A percentile compares a stretch with the other conserved stretches of the same genome.
Conservation (phyloP, 2,113 vertebrate species). For the Erythrolamprus reginae region DNA sequence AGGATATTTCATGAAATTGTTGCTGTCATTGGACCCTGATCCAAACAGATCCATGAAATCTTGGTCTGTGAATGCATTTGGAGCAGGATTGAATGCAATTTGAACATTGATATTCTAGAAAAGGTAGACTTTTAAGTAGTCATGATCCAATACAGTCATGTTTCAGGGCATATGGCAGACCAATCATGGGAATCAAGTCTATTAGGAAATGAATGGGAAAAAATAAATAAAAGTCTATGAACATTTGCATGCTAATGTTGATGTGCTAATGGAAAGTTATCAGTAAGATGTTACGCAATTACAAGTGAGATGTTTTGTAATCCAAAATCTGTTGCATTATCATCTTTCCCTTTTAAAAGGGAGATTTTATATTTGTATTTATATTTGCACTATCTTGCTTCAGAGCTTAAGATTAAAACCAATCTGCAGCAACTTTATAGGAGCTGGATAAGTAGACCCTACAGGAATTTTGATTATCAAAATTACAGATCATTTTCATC, state of each 20-base stretch:
- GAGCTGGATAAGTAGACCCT: not conserved
- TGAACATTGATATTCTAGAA: not conserved
- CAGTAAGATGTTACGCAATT: not conserved
- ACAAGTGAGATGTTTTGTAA: no score
- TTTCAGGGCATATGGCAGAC: no score
- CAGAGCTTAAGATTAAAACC: not conserved
- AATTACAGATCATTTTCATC: not conserved
- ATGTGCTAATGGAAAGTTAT: not conserved
- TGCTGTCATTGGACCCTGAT: not conserved
- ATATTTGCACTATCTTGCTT: not conserved
- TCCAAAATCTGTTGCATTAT: not conserved
- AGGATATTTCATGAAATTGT: not conserved
- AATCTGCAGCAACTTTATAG: not conserved
- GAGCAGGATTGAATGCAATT: not conserved
- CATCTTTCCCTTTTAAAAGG: not conserved
- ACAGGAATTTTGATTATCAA: not conserved
- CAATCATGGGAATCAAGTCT: not conserved
- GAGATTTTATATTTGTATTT: not conserved
- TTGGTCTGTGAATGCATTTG: not conserved
- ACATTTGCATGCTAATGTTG: not conserved
- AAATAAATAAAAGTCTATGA: not conserved
- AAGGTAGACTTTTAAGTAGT: not conserved
- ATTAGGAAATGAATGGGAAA: not conserved
- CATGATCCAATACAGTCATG: not conserved
- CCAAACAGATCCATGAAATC: not conserved